These are phyloP conservation scores for Apamea sordens DNA, from an alignment of 2,888 invertebrate genomes.

Conservation along the genomic window DNA sequence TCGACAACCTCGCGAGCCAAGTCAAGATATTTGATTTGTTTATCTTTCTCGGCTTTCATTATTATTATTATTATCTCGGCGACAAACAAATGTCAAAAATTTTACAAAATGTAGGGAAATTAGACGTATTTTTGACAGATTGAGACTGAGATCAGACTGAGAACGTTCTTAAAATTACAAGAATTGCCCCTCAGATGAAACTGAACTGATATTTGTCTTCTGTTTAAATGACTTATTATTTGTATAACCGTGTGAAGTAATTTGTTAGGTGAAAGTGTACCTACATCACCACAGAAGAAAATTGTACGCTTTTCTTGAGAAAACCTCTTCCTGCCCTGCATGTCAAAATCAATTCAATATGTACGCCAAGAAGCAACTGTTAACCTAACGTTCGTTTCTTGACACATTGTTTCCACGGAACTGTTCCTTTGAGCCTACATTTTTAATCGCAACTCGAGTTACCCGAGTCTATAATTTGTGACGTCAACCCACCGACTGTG, in stretches of 20 bases:
- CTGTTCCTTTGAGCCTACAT: conserved; percentile 37
- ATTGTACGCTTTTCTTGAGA: not conserved
- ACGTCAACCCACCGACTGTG: conserved; percentile 45
- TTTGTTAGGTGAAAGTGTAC: not conserved
- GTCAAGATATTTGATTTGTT: too few relatives aligned
- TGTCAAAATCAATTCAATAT: conserved; percentile 29
- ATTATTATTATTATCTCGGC: too few relatives aligned
- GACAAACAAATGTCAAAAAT: too few relatives aligned
- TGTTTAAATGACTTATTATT: not conserved
- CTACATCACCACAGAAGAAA: too few relatives aligned
- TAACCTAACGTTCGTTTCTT: conserved; percentile 17
- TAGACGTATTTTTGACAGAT: too few relatives aligned
- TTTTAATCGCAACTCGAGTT: conserved; percentile 46
- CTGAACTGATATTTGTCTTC: not conserved
- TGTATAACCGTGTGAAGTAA: not conserved
- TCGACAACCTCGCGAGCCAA: too few relatives aligned
- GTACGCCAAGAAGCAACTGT: conserved; percentile 3
- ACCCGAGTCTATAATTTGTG: conserved; percentile 43
- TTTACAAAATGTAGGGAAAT: too few relatives aligned
- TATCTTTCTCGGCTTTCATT: too few relatives aligned
- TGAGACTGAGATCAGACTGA: too few relatives aligned
- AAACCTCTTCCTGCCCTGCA: not conserved
- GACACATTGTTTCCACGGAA: conserved; percentile 53
- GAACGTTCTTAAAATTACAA: too few relatives aligned
- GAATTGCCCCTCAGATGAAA: not conserved